phyloP scores from a whole-genome alignment of 2,888 invertebrate genomes.

The Chironomus riparius region DNA sequence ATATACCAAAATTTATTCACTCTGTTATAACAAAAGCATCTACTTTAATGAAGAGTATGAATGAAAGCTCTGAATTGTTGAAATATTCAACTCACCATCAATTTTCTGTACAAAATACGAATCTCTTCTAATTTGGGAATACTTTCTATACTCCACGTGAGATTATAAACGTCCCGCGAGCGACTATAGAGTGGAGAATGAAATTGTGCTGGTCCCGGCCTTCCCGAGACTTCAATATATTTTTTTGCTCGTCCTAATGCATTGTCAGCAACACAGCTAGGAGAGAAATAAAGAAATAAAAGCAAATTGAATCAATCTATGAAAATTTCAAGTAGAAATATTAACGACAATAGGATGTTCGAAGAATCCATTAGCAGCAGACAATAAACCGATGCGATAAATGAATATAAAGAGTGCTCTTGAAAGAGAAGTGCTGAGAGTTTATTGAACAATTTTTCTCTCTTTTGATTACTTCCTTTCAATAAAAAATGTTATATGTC shows the following conservation, averaged over 20 bases:
- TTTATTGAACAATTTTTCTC: neutral
- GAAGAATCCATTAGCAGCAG: neutral
- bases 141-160: conserved; percentile 53
- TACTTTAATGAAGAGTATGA: too few species aligned
- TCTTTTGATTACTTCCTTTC: neutral
- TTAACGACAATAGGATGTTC: neutral
- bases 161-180: conserved; percentile 46
- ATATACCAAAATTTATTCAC: too few species aligned
- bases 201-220: conserved; percentile 52
- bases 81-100: conserved; percentile 44
- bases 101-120: conserved; percentile 50
- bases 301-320: conserved; percentile 1
- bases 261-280: conserved; percentile 53
- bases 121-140: conserved; percentile 56
- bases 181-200: conserved; percentile 50
- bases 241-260: conserved; percentile 50
- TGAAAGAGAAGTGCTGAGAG: too few species aligned
- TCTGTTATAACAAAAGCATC: too few species aligned
- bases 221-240: conserved; percentile 53
- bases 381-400: too few species aligned
- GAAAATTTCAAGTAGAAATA: neutral
- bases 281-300: neutral
- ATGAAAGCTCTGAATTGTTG: too few species aligned
- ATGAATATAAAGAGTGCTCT: too few species aligned
- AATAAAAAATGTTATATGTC: neutral